A percentile compares a stretch with the other conserved stretches of the same genome.
These are phyloP conservation scores for Typhlomys cinereus DNA, from an alignment of 2,113 vertebrate species.

Conservation along the genomic window DNA sequence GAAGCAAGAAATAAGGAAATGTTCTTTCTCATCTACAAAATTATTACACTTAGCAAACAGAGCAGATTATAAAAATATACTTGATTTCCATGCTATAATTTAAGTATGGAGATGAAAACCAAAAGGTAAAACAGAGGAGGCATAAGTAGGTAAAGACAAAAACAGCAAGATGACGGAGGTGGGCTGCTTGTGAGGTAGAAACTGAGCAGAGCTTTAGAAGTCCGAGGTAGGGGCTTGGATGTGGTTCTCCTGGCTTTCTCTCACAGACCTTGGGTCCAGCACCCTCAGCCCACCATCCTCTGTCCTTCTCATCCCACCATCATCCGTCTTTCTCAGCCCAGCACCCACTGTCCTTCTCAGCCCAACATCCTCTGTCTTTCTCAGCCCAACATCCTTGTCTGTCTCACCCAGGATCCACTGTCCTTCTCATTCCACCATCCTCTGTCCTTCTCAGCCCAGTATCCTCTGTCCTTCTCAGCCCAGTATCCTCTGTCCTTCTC, in stretches of 20 bases:
- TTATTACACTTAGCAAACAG: slow-evolving; percentile 37
- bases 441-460: too few species aligned
- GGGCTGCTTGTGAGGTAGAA: background rate
- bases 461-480: too few species aligned
- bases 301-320: too few species aligned
- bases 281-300: background rate
- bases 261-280: background rate
- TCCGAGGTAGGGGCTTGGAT: background rate
- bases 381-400: too few species aligned
- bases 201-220: background rate
- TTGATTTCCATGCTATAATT: slow-evolving; percentile 10
- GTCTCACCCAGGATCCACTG: too few species aligned
- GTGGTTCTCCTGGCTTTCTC: background rate
- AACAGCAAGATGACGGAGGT: background rate
- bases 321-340: too few species aligned
- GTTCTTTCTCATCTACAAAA: slow-evolving; percentile 40
- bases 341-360: too few species aligned
- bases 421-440: too few species aligned
- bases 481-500: too few species aligned
- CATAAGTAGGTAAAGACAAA: background rate
- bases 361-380: too few species aligned
- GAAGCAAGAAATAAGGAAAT: slow-evolving; percentile 42
- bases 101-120: background rate
- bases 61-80: slow-evolving; percentile 45
- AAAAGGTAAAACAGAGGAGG: background rate